phyloP scores from a whole-genome alignment of 2,888 invertebrate genomes.

The Zaprionus lineosus region DNA sequence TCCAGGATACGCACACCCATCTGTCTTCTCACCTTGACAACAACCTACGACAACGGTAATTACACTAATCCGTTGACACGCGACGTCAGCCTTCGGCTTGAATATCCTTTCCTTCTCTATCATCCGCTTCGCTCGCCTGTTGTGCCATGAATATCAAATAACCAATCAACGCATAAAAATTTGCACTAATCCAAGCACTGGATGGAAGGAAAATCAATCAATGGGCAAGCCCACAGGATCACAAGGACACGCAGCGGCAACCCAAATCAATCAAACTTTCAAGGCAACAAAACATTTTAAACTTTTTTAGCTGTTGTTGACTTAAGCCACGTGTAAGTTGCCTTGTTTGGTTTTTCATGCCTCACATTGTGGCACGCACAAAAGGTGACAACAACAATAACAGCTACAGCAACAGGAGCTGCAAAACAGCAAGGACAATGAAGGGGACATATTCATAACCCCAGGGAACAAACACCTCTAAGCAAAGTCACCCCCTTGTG shows the following conservation, averaged over 20 bases:
- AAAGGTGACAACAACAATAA: slow-evolving; percentile 44
- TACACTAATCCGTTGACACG: slow-evolving; percentile 65
- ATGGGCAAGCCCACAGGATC: slow-evolving; percentile 25
- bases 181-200: slow-evolving; percentile 62
- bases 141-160: slow-evolving; percentile 70
- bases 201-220: slow-evolving; percentile 60
- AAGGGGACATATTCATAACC: slow-evolving; percentile 32
- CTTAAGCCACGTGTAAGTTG: slow-evolving; percentile 67
- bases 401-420: slow-evolving; percentile 26
- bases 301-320: slow-evolving; percentile 51
- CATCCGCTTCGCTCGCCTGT: slow-evolving; percentile 11
- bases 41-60: slow-evolving; percentile 64
- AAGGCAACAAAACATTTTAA: slow-evolving; percentile 57
- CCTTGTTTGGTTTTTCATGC: slow-evolving; percentile 51
- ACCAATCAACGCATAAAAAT: slow-evolving; percentile 64
- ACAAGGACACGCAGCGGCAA: slow-evolving; percentile 38
- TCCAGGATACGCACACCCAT: slow-evolving; percentile 5
- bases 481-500: slow-evolving; percentile 30
- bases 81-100: slow-evolving; percentile 26
- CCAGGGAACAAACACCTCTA: slow-evolving; percentile 18
- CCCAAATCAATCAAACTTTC: slow-evolving; percentile 71
- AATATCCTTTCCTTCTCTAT: slow-evolving; percentile 19
- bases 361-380: slow-evolving; percentile 47
- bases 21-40: slow-evolving; percentile 27
- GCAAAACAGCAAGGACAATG: too few relatives aligned